Conservation (phyloP, 1,140 invertebrate species). For the Drosophila kohkoa region DNA sequence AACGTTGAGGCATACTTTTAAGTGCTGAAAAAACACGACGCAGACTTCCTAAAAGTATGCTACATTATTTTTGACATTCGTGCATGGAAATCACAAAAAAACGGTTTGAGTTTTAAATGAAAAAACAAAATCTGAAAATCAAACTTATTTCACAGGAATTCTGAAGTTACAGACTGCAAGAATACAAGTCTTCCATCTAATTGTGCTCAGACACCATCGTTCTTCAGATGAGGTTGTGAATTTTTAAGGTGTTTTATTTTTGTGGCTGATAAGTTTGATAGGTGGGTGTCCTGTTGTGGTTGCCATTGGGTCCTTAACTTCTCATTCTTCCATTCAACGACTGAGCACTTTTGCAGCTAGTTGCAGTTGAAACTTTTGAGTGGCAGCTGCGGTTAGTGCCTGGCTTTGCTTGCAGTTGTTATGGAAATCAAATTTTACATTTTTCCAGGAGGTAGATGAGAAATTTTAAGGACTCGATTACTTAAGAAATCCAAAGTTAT, state of each 20-base stretch:
- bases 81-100: neutral
- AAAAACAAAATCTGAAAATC: neutral
- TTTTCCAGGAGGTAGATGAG: slow-evolving; percentile 30
- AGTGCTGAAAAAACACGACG: neutral
- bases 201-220: neutral
- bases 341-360: slow-evolving; percentile 8
- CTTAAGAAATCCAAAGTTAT: neutral
- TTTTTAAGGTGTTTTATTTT: slow-evolving; percentile 17
- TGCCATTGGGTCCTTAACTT: neutral
- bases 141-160: neutral
- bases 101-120: neutral
- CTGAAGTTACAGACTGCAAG: neutral
- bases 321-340: neutral
- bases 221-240: slow-evolving; percentile 4
- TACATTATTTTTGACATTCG: neutral
- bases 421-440: slow-evolving; percentile 34
- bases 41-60: neutral
- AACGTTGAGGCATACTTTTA: slow-evolving; percentile 6
- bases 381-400: slow-evolving; percentile 16
- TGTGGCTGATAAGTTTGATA: neutral
- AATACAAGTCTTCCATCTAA: neutral
- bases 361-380: slow-evolving; percentile 41
- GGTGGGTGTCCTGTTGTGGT: neutral
- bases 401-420: slow-evolving; percentile 20
- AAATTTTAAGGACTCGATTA: neutral